phyloP scores from a whole-genome alignment of 1,140 invertebrate species.

The Diorhabda sublineata region DNA sequence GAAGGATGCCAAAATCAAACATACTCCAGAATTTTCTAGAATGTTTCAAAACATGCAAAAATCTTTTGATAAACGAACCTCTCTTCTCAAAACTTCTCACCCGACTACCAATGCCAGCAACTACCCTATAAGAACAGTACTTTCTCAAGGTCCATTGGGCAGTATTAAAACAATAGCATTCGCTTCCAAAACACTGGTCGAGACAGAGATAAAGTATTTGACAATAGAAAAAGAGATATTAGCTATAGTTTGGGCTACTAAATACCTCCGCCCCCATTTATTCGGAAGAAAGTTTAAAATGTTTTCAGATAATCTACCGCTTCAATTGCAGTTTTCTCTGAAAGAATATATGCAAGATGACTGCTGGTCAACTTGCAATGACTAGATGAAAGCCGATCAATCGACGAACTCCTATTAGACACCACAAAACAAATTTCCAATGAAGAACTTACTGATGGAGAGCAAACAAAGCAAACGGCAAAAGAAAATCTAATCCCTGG shows the following conservation, averaged over 20 bases:
- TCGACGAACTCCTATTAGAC: no score
- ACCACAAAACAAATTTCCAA: background rate
- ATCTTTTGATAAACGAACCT: constrained; percentile 28
- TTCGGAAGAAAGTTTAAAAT: constrained; percentile 40
- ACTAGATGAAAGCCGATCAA: no score
- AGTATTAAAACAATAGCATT: constrained; percentile 36
- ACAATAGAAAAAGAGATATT: constrained; percentile 24
- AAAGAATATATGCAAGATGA: background rate
- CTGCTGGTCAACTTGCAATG: no score
- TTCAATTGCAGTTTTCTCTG: constrained; percentile 1
- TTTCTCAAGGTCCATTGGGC: constrained; percentile 17
- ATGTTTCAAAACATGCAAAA: constrained; percentile 26
- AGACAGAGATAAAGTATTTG: constrained; percentile 36
- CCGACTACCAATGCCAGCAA: constrained; percentile 42
- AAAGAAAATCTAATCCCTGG: background rate
- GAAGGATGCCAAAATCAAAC: constrained; percentile 29
- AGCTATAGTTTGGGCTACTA: background rate
- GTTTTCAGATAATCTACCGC: constrained; percentile 22
- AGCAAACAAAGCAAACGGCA: background rate
- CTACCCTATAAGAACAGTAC: constrained; percentile 17
- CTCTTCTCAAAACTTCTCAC: constrained; percentile 37
- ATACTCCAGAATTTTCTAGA: constrained; percentile 4
- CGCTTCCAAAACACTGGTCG: constrained; percentile 36
- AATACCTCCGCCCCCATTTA: constrained; percentile 20
- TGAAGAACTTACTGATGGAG: background rate